Evolutionary conservation across 2,888 invertebrate species (phyloP).

Genomic region (Odontomyia ornata): DNA sequence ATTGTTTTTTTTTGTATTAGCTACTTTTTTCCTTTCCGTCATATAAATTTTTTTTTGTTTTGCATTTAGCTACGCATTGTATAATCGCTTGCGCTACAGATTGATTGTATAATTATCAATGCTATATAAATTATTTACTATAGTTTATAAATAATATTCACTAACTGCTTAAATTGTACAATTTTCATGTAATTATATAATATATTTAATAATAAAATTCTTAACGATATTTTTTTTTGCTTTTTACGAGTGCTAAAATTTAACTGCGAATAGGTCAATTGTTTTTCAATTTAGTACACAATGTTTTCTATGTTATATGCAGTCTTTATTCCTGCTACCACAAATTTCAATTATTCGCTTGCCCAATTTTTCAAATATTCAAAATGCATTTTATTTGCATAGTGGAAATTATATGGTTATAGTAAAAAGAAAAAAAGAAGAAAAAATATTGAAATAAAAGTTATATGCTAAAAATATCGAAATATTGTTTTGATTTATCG

Average conservation of each 20-base stretch:
- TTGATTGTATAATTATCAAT: slow-evolving; percentile 22
- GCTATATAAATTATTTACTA: slow-evolving; percentile 29
- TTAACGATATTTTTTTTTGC: slow-evolving; percentile 29
- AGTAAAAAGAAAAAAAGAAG: no score
- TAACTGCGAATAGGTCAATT: slow-evolving; percentile 11
- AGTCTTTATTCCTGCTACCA: slow-evolving; percentile 22
- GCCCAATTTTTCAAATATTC: no score
- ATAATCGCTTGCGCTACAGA: neutral
- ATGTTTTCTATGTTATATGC: slow-evolving; percentile 26
- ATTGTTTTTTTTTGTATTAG: neutral
- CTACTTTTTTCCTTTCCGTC: neutral
- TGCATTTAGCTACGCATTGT: slow-evolving; percentile 27
- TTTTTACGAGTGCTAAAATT: neutral
- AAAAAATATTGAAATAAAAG: no score
- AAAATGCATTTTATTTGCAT: no score
- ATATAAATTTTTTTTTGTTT: neutral
- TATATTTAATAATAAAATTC: slow-evolving; percentile 22
- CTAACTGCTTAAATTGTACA: slow-evolving; percentile 36
- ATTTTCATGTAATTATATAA: slow-evolving; percentile 17
- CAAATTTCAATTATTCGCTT: neutral
- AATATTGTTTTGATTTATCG: no score
- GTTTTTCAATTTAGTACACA: neutral
- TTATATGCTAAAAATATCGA: no score
- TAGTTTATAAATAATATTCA: slow-evolving; percentile 32
- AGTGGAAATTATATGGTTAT: no score